Evolutionary conservation across 2,888 invertebrate genomes (phyloP).

Genomic region (Diaperis boleti): DNA sequence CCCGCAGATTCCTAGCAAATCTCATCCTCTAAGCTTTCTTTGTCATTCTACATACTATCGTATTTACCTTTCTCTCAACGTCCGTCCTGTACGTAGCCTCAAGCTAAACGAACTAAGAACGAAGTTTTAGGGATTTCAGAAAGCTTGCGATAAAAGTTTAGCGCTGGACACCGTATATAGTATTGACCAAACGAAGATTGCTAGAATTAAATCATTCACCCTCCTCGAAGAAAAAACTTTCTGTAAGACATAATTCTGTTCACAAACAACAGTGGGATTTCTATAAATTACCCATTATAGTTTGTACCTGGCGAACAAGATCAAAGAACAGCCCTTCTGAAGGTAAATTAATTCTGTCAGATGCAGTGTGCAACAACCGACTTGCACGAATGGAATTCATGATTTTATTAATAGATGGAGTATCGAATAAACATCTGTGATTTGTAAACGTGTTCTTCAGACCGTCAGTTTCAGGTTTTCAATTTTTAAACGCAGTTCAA

Average conservation of each 20-base stretch:
- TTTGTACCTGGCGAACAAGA: slow-evolving; percentile 46
- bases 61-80: slow-evolving; percentile 60
- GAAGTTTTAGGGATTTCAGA: slow-evolving; percentile 56
- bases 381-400: slow-evolving; percentile 53
- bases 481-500: slow-evolving; percentile 57
- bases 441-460: slow-evolving; percentile 55
- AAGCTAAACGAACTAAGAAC: slow-evolving; percentile 60
- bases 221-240: slow-evolving; percentile 9
- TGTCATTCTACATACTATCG: slow-evolving; percentile 56
- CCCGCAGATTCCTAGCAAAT: slow-evolving; percentile 60
- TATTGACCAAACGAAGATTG: slow-evolving; percentile 32
- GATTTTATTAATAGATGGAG: slow-evolving; percentile 60
- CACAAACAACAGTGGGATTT: background rate
- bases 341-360: slow-evolving; percentile 61
- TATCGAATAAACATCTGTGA: slow-evolving; percentile 54
- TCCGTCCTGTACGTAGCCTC: slow-evolving; percentile 46
- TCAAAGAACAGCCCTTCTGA: slow-evolving; percentile 53
- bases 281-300: slow-evolving; percentile 1
- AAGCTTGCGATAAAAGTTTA: slow-evolving; percentile 49
- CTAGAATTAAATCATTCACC: slow-evolving; percentile 39
- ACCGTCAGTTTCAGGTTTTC: slow-evolving; percentile 56
- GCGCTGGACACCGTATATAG: slow-evolving; percentile 37
- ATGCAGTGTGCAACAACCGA: slow-evolving; percentile 49
- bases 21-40: slow-evolving; percentile 57
- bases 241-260: background rate